These are phyloP conservation scores for Sphyrna mokarran DNA, from an alignment of 2,113 vertebrate genomes.

Conservation along the genomic window DNA sequence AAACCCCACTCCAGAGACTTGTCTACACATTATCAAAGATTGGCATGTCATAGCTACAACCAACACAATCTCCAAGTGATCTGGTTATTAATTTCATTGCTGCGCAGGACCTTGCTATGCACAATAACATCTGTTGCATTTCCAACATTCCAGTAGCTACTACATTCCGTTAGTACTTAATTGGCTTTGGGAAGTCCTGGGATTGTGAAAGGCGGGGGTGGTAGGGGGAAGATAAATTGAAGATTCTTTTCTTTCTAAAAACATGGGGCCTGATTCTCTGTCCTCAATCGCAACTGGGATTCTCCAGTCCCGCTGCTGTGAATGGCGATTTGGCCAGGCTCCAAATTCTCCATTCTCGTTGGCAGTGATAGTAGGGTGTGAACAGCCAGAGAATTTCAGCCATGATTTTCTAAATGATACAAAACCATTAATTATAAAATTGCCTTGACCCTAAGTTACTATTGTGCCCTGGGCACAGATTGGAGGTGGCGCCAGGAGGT, in stretches of 20 bases:
- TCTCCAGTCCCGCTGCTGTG: no score
- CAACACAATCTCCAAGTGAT: background rate
- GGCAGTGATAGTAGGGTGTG: no score
- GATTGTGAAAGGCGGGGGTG: no score
- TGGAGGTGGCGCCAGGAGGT: no score
- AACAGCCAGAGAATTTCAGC: no score
- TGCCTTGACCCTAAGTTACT: background rate
- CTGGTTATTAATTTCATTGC: background rate
- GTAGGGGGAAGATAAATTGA: background rate
- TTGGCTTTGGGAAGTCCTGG: background rate
- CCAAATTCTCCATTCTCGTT: no score
- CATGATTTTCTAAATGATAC: background rate
- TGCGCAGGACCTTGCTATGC: background rate
- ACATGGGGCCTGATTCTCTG: no score
- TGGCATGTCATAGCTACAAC: background rate
- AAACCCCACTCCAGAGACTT: background rate
- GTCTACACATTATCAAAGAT: background rate
- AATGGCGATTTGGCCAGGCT: no score
- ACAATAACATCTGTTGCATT: background rate
- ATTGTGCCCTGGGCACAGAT: no score
- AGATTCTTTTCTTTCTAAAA: background rate
- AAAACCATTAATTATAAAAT: background rate
- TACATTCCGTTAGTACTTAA: background rate
- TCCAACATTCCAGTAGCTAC: background rate
- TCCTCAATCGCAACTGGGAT: no score